These are phyloP conservation scores for Exephanes ischioxanthus DNA, from an alignment of 2,888 invertebrate species.

Conservation along the genomic window DNA sequence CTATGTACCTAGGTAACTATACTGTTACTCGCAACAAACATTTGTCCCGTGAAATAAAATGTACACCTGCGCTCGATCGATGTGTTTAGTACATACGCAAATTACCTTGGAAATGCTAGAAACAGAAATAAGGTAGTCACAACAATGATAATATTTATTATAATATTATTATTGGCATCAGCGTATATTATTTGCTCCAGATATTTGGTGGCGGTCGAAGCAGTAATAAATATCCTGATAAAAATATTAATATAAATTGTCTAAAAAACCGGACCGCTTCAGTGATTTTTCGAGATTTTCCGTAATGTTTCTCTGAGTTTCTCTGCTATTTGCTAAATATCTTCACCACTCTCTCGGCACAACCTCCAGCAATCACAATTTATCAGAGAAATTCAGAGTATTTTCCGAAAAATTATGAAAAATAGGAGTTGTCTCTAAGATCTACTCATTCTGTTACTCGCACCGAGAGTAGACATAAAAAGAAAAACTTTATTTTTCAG, in stretches of 20 bases:
- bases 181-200: not conserved
- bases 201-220: not conserved
- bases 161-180: not conserved
- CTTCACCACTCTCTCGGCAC: no score
- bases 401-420: no score
- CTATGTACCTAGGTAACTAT: not conserved
- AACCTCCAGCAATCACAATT: no score
- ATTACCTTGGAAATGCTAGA: not conserved
- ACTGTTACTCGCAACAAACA: not conserved
- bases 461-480: no score
- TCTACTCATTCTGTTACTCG: no score
- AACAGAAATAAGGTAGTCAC: not conserved
- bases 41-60: slow-evolving; percentile 34
- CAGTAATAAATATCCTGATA: not conserved
- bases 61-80: slow-evolving; percentile 47
- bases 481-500: no score
- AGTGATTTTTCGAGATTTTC: no score
- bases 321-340: no score
- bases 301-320: no score
- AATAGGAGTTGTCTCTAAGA: no score
- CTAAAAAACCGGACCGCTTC: no score
- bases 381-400: no score
- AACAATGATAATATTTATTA: not conserved
- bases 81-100: not conserved
- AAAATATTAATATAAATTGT: not conserved